Evolutionary conservation across 1,140 invertebrate genomes (phyloP), one percentile per base, ranked within the genome.

Genomic region (Lineus longissimus): DNA sequence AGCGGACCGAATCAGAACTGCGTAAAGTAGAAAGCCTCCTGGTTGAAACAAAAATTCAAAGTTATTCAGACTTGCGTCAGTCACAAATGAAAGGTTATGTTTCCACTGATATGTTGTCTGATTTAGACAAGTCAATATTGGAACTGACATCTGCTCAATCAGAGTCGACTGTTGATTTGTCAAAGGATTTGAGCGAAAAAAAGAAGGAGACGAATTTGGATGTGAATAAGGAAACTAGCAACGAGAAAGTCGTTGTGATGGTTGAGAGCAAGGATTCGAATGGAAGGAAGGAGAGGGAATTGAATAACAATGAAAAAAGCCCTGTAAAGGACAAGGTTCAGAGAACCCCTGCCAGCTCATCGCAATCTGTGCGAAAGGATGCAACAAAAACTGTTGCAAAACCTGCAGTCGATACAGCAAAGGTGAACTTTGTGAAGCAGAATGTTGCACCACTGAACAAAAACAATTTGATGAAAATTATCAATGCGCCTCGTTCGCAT

Each of bases 401-500:
- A 15, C 33, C 33, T 7, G 15, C 33, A 36, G 33, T 51, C n/a
- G 47, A 51, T 51, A 9, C 47, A 27, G 47, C 47, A 27, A 51
- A 51, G n/a, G 47, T 51, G 11, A 43, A 61, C 55, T 47, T 0
- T 6, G 25, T 27, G 25, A 55, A 54, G 47, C n/a, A 41, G 40
- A 47, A 31, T 22, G 22, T n/a, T 36, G 33, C 22, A 31, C 59
- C 62, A 22, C 9, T 65, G 33, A 66, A 58, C 27, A 69, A 69
- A 60, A 70, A 72, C 7, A 62, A 66, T 23, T 63, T 74, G 45
- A 59, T 67, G 31, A 72, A 70, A 62, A 70, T 74, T 68, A 66
- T 74, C 13, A 74, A 72, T 47, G 63, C 70, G 15, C 72, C 72
- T 25, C 43, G 67, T 25, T 70, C 70, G 22, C 57, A 68, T n/a